These are phyloP conservation scores for Toxotes jaculatrix DNA, from an alignment of 2,113 vertebrate genomes.

Conservation along the genomic window DNA sequence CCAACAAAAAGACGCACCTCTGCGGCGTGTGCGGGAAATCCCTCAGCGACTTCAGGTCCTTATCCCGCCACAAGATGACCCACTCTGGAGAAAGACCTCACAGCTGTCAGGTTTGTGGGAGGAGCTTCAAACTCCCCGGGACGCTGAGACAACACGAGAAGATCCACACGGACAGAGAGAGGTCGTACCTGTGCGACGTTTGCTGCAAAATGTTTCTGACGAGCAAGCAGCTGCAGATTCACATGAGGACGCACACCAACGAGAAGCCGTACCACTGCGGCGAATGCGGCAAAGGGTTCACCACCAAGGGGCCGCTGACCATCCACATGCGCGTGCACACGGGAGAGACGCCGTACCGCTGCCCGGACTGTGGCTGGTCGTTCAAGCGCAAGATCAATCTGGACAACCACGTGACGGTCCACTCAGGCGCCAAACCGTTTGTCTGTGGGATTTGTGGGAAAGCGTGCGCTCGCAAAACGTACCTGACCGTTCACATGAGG, in stretches of 20 bases:
- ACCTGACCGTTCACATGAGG: conserved; percentile 74
- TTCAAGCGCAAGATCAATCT: conserved; percentile 70
- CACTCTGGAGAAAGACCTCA: conserved; percentile 68
- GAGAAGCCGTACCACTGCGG: conserved; percentile 62
- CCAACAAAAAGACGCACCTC: conserved; percentile 31
- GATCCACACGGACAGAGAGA: conserved; percentile 65
- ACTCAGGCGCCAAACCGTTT: conserved; percentile 62
- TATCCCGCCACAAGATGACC: conserved; percentile 68
- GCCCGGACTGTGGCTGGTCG: conserved; percentile 58
- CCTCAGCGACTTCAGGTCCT: conserved; percentile 58
- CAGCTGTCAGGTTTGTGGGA: conserved; percentile 53
- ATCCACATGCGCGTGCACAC: conserved; percentile 72
- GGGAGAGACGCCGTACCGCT: conserved; percentile 63
- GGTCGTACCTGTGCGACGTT: conserved; percentile 67
- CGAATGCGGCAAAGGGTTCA: conserved; percentile 61
- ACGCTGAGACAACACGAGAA: conserved; percentile 70
- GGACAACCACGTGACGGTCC: conserved; percentile 60
- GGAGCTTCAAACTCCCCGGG: conserved; percentile 62
- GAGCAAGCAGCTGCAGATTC: conserved; percentile 56
- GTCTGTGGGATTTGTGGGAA: conserved; percentile 68
- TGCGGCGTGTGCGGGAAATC: conserved; percentile 69
- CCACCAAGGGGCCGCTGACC: conserved; percentile 45
- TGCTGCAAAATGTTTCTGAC: conserved; percentile 77
- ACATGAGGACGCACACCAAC: conserved; percentile 67
- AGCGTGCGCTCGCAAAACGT: conserved; percentile 61